Conservation (phyloP, 1,140 invertebrate genomes). For the Drosophila navojoa region DNA sequence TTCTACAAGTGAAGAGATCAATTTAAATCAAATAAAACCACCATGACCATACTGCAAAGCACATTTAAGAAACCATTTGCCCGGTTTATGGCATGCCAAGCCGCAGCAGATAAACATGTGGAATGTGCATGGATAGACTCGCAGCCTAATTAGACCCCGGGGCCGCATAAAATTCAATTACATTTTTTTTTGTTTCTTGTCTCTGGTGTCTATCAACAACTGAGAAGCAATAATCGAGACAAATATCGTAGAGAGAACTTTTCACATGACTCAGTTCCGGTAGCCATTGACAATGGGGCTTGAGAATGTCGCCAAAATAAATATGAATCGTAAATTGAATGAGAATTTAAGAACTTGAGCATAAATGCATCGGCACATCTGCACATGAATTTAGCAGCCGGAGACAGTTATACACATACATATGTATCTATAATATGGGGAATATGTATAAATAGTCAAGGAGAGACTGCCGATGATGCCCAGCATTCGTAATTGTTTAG, state of each 20-base stretch:
- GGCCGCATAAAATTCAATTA: slow-evolving; percentile 74
- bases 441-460: too few species aligned
- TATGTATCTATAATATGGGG: too few species aligned
- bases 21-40: slow-evolving; percentile 78
- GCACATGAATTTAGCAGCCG: slow-evolving; percentile 24
- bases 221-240: slow-evolving; percentile 39
- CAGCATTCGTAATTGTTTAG: too few species aligned
- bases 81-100: slow-evolving; percentile 51
- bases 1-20: slow-evolving; percentile 67
- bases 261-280: slow-evolving; percentile 66
- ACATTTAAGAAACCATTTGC: slow-evolving; percentile 47
- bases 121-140: slow-evolving; percentile 32
- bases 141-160: slow-evolving; percentile 68
- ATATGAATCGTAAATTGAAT: slow-evolving; percentile 33
- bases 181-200: background rate
- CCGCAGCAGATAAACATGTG: slow-evolving; percentile 54
- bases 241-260: slow-evolving; percentile 54
- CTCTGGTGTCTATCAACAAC: slow-evolving; percentile 40
- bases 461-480: too few species aligned
- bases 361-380: slow-evolving; percentile 36
- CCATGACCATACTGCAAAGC: slow-evolving; percentile 32
- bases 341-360: slow-evolving; percentile 5
- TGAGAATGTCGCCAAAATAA: slow-evolving; percentile 59
- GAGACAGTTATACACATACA: too few species aligned
- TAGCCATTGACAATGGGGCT: slow-evolving; percentile 29